phyloP scores from a whole-genome alignment of 2,113 vertebrate species.

The Monopterus albus region DNA sequence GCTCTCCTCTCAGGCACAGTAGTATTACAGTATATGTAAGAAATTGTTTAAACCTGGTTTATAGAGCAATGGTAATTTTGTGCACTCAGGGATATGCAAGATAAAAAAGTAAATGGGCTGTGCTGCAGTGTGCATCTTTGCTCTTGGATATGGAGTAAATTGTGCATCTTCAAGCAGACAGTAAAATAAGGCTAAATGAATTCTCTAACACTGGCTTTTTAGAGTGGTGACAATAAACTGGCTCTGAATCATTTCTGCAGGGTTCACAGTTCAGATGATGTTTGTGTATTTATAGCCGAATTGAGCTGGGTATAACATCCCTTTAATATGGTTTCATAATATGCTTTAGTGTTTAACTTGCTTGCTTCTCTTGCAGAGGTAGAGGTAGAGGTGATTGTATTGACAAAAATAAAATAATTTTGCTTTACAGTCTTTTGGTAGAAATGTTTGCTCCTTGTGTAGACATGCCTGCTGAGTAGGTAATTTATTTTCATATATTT shows the following conservation, averaged over 20 bases:
- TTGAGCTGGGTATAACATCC: too few species aligned
- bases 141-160: neutral
- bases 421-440: too few species aligned
- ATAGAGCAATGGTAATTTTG: slow-evolving; percentile 18
- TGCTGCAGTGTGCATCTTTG: neutral
- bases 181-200: neutral
- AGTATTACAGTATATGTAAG: slow-evolving; percentile 8
- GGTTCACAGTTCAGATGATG: neutral
- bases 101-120: slow-evolving; percentile 6
- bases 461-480: neutral
- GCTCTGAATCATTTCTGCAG: neutral
- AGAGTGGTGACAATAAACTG: neutral
- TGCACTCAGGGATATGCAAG: slow-evolving; percentile 1
- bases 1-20: slow-evolving; percentile 20
- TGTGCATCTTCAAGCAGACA: slow-evolving; percentile 16
- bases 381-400: too few species aligned
- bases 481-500: neutral
- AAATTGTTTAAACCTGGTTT: slow-evolving; percentile 1
- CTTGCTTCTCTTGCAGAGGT: too few species aligned
- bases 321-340: neutral
- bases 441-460: neutral
- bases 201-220: neutral
- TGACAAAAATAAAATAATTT: too few species aligned
- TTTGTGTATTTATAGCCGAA: too few species aligned
- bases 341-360: neutral